Conservation (phyloP, 1,140 invertebrate genomes). For the Cotesia glomerata region DNA sequence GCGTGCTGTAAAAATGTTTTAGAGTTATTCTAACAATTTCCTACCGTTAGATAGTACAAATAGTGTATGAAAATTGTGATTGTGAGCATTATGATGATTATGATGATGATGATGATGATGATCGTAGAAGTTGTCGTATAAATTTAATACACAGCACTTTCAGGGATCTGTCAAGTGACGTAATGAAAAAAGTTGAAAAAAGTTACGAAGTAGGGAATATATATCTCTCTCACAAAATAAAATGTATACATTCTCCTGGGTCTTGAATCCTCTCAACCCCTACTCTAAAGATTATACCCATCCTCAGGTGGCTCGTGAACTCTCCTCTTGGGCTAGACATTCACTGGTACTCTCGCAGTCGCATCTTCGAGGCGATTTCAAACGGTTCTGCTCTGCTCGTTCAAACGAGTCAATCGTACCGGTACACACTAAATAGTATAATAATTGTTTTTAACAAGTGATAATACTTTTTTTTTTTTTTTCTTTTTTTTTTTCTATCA, state of each 20-base stretch:
- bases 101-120: neutral
- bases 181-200: conserved; percentile 22
- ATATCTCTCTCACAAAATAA: neutral
- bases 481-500: neutral
- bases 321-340: conserved; percentile 35
- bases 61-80: neutral
- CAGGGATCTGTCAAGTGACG: neutral
- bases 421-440: too few species aligned
- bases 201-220: conserved; percentile 9
- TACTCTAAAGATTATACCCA: neutral
- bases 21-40: conserved; percentile 7
- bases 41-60: neutral
- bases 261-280: neutral
- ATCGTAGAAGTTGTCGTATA: neutral
- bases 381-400: conserved; percentile 24
- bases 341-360: conserved; percentile 35
- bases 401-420: neutral
- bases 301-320: conserved; percentile 2
- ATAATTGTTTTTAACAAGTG: neutral
- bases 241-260: conserved; percentile 7
- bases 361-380: conserved; percentile 36
- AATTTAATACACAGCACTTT: neutral
- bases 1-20: neutral
- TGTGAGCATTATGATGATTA: neutral
- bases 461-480: conserved; percentile 5